Evolutionary conservation across 30 jellyfish, hydroid and myxozoan species (phyloP).

Genomic region (Euphysa ruthae): DNA sequence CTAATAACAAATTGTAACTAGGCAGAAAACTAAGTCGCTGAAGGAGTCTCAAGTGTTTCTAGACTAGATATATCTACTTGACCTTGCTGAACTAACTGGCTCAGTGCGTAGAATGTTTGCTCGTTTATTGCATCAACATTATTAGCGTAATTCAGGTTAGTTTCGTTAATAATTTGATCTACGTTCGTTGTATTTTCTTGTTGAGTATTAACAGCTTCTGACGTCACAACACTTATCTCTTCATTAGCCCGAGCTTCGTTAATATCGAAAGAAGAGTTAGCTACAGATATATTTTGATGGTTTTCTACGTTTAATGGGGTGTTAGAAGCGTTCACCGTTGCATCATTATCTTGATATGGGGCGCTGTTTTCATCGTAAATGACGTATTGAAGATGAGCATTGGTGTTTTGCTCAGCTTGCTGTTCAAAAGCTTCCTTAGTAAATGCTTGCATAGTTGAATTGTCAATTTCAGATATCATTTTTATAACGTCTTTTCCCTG

Average conservation of each 20-base stretch:
- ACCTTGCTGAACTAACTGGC: conserved; percentile 35
- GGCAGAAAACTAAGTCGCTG: not conserved
- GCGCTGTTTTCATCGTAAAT: not conserved
- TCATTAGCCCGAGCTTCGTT: not conserved
- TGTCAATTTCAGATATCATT: not conserved
- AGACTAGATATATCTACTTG: conserved; percentile 23
- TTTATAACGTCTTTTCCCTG: not conserved
- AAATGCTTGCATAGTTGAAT: too few relatives aligned
- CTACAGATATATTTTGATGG: not conserved
- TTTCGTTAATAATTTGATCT: not conserved
- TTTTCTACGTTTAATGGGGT: not conserved
- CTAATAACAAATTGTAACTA: too few relatives aligned
- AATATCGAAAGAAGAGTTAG: too few relatives aligned
- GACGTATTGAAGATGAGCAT: not conserved
- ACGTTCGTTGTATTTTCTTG: not conserved
- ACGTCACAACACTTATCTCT: not conserved
- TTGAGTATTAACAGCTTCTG: not conserved
- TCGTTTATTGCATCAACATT: conserved; percentile 11
- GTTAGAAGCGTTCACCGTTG: not conserved
- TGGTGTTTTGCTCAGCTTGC: not conserved
- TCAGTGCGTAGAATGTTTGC: conserved; percentile 27
- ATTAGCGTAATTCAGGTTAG: not conserved
- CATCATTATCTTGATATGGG: not conserved
- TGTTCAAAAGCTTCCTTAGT: not conserved
- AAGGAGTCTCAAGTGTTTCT: conserved; percentile 4